phyloP scores from a whole-genome alignment of 2,888 invertebrate species.

The Rapana venosa region DNA sequence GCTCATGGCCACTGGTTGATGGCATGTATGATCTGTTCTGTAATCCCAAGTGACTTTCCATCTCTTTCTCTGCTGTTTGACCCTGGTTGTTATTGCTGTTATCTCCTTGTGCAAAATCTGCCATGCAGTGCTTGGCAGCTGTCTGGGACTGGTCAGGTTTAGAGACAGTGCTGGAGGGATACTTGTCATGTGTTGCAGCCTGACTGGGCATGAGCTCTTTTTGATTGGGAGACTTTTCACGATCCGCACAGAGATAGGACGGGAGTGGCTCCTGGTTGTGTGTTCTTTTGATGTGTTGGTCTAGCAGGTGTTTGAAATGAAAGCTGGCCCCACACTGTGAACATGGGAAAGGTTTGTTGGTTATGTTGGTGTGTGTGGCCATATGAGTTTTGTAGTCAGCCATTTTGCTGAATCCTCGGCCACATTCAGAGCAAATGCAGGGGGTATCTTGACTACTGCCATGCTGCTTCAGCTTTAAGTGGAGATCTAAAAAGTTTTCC shows the following conservation, averaged over 20 bases:
- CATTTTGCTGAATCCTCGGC: slow-evolving; percentile 16
- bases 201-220: slow-evolving; percentile 22
- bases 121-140: not conserved
- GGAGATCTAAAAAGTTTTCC: slow-evolving; percentile 20
- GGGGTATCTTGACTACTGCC: slow-evolving; percentile 10
- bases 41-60: not conserved
- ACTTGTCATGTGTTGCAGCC: not conserved
- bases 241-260: not conserved
- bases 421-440: slow-evolving; percentile 26
- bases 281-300: not conserved
- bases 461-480: slow-evolving; percentile 16
- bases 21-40: not conserved
- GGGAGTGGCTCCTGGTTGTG: not conserved
- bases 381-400: slow-evolving; percentile 28
- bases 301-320: slow-evolving; percentile 18
- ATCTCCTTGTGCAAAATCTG: not conserved
- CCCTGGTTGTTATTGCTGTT: not conserved
- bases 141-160: not conserved
- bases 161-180: not conserved
- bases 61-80: not conserved
- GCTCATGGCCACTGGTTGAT: not conserved
- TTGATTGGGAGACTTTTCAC: not conserved
- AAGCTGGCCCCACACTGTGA: slow-evolving; percentile 19
- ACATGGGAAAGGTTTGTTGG: slow-evolving; percentile 14
- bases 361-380: not conserved